Percentiles rank a stretch among this genome's conserved stretches.
Conservation (phyloP, 2,888 invertebrate genomes). For the Falcaria lacertinaria region DNA sequence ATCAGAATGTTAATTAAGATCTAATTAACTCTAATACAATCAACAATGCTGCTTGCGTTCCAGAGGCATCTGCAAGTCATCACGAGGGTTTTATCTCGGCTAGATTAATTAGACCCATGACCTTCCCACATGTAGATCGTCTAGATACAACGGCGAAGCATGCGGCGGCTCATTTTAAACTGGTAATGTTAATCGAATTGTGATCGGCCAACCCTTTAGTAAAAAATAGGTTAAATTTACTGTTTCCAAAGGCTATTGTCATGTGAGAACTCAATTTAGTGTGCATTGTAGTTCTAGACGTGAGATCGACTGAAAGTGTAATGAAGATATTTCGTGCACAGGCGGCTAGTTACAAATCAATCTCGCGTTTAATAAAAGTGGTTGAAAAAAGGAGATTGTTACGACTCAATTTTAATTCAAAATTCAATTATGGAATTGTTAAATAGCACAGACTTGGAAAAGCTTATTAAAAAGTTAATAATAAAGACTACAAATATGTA, state of each 20-base stretch:
- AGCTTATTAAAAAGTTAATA: too few species aligned
- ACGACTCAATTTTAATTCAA: conserved; percentile 1
- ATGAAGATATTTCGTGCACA: conserved; percentile 59
- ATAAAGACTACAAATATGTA: too few species aligned
- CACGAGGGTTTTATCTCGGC: conserved; percentile 50
- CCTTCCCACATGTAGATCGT: conserved; percentile 33
- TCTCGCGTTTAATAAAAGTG: conserved; percentile 19
- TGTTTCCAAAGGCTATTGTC: conserved; percentile 68
- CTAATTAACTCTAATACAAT: conserved; percentile 79
- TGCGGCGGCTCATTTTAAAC: conserved; percentile 31
- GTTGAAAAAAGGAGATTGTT: conserved; percentile 13
- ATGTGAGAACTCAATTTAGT: conserved; percentile 78
- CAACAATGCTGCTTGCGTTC: conserved; percentile 76
- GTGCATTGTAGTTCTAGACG: conserved; percentile 52
- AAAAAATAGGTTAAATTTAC: conserved; percentile 72
- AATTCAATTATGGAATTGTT: not conserved
- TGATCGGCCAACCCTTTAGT: conserved; percentile 76
- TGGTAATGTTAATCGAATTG: conserved; percentile 72
- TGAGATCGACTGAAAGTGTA: conserved; percentile 55
- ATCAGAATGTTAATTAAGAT: conserved; percentile 79
- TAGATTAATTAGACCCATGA: conserved; percentile 48
- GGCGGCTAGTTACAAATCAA: conserved; percentile 18
- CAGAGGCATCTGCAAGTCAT: conserved; percentile 76
- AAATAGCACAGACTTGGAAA: too few species aligned
- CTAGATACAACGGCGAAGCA: conserved; percentile 16